Evolutionary conservation across 2,888 invertebrate species (phyloP), one percentile per base, ranked within the genome.

Genomic region (Thecocarcelia acutangulata): DNA sequence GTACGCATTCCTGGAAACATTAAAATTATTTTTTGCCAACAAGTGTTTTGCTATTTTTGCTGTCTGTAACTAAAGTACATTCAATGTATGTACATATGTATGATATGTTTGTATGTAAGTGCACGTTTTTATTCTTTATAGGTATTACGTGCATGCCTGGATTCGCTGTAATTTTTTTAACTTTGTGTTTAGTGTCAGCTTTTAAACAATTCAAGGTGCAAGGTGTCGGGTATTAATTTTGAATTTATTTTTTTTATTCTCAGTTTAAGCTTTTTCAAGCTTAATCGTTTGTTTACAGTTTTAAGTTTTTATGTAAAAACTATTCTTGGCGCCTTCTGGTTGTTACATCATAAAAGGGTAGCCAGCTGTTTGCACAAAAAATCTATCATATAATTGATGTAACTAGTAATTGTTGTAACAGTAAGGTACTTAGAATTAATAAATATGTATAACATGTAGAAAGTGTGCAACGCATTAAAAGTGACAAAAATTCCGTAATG

Each of bases 141-240:
- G n/a, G n/a, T n/a, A n/a, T n/a, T n/a, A n/a, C n/a, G n/a, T n/a
- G n/a, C n/a, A n/a, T n/a, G n/a, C n/a, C n/a, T n/a, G n/a, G n/a
- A n/a, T n/a, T n/a, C n/a, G n/a, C n/a, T 24, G 24, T 19, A 13
- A 11, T 46, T 66, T 40, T 64, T 28, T 21, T 48, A 56, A 40
- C 33, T 52, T 66, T 19, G 5, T 59, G 12, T 59, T 69, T 21
- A 50, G 17, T 66, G 56, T 63, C 50, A 40, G 28, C 17, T 75
- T 58, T 46, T 59, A 46, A 33, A 15, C 13, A 37, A 33, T 54
- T 72, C 66, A 76, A 80, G 80, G 80, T 80, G 61, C 72, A 66
- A 70, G 59, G 76, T 72, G 66, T 76, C 66, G 72, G 72, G 66
- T 72, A 72, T 72, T 76, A 61, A 68, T 76, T 72, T 33, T 42